Percentiles rank a stretch among this genome's conserved stretches.
These are phyloP conservation scores for Piezodorus guildinii DNA, from an alignment of 1,140 invertebrate species.

Conservation along the genomic window DNA sequence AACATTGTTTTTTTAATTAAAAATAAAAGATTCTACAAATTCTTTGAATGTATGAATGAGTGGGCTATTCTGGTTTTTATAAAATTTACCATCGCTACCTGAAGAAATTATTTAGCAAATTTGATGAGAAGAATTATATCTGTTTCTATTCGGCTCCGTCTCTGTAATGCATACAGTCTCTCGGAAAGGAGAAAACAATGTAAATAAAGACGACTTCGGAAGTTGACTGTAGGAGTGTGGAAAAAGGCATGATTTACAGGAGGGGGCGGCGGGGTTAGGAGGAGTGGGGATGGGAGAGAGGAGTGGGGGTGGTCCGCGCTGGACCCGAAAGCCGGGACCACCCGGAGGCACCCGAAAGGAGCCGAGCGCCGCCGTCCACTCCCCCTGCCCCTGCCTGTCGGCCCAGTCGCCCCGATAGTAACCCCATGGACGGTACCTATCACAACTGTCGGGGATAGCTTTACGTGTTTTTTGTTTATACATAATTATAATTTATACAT, in stretches of 20 bases:
- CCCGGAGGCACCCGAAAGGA: not conserved
- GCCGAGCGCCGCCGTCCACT: constrained; percentile 14
- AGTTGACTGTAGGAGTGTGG: not conserved
- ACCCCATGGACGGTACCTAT: constrained; percentile 2
- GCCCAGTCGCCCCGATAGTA: constrained; percentile 13
- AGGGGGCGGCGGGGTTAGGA: constrained; percentile 5
- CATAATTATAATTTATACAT: too few species aligned
- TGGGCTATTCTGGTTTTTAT: too few species aligned
- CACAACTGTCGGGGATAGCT: not conserved
- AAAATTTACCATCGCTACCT: too few species aligned
- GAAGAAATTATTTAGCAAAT: too few species aligned
- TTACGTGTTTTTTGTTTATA: not conserved
- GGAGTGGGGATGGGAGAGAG: constrained; percentile 3
- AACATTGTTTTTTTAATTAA: too few species aligned
- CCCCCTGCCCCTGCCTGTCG: constrained; percentile 12
- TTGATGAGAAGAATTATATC: too few species aligned
- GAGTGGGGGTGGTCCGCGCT: constrained; percentile 6
- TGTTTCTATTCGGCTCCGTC: too few species aligned
- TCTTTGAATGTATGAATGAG: too few species aligned
- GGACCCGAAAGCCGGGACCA: not conserved
- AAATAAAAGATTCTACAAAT: too few species aligned
- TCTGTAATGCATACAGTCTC: too few species aligned
- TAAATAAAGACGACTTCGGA: not conserved
- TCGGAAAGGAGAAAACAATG: not conserved
- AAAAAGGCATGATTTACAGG: not conserved